Conservation (phyloP, 2,113 vertebrate species). For the Cavia porcellus region DNA sequence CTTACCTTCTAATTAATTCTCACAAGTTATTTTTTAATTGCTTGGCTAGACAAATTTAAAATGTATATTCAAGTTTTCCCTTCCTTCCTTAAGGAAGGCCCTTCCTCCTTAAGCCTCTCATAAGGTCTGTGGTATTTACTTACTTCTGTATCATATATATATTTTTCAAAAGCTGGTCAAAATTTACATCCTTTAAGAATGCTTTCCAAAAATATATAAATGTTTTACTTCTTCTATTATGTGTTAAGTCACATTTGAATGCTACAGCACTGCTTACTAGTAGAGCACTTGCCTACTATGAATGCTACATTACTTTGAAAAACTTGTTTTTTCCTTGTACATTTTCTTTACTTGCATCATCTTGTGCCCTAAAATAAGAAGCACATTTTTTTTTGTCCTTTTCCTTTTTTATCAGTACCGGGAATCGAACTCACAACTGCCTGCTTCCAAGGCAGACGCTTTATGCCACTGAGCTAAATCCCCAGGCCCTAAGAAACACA, state of each 20-base stretch:
- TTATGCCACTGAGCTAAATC: too few relatives aligned
- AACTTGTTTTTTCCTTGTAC: slow-evolving; percentile 89
- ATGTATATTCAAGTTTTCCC: neutral
- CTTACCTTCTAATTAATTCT: slow-evolving; percentile 17
- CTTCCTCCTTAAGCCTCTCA: neutral
- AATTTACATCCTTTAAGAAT: slow-evolving; percentile 47
- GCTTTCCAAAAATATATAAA: slow-evolving; percentile 81
- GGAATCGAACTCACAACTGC: too few relatives aligned
- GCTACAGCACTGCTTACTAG: slow-evolving; percentile 57
- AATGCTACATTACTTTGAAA: slow-evolving; percentile 85
- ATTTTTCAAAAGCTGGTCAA: slow-evolving; percentile 14
- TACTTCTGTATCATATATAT: neutral
- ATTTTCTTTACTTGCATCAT: slow-evolving; percentile 90
- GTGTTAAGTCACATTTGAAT: slow-evolving; percentile 87
- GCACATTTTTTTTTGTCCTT: slow-evolving; percentile 87
- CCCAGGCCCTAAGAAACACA: slow-evolving; percentile 85
- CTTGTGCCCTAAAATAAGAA: slow-evolving; percentile 90
- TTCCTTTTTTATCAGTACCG: too few relatives aligned
- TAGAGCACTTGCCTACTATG: neutral
- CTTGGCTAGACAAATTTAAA: slow-evolving; percentile 5
- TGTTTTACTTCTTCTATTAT: slow-evolving; percentile 88
- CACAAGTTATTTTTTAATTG: slow-evolving; percentile 19
- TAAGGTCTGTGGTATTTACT: neutral
- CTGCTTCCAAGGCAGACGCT: too few relatives aligned
- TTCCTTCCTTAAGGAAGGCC: neutral